Evolutionary conservation across 1,140 invertebrate species (phyloP).

Genomic region (Drosophila azteca): DNA sequence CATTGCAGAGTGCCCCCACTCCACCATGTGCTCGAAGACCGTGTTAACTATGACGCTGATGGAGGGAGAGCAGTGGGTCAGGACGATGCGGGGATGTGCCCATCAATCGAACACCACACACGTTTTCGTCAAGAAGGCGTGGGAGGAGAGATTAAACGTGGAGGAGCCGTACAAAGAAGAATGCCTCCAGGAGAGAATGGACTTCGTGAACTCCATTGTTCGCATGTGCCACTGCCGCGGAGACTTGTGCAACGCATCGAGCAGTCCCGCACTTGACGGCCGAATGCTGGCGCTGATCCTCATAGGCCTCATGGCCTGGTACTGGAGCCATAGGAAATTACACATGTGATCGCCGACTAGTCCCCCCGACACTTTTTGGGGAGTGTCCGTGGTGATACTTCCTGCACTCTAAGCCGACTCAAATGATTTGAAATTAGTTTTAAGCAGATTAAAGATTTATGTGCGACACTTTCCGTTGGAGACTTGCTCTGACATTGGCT

Average conservation of each 20-base stretch:
- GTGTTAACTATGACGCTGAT: not conserved
- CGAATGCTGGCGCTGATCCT: slow-evolving; percentile 22
- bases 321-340: not conserved
- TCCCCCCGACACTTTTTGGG: slow-evolving; percentile 36
- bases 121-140: not conserved
- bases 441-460: slow-evolving; percentile 51
- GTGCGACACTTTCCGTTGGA: slow-evolving; percentile 33
- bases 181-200: slow-evolving; percentile 13
- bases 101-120: slow-evolving; percentile 3
- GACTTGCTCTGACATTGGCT: slow-evolving; percentile 39
- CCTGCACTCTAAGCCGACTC: slow-evolving; percentile 25
- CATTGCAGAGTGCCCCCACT: slow-evolving; percentile 34
- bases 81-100: slow-evolving; percentile 34
- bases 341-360: slow-evolving; percentile 25
- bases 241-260: slow-evolving; percentile 45
- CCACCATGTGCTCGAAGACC: slow-evolving; percentile 47
- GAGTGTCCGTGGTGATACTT: slow-evolving; percentile 12
- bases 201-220: not conserved
- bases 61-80: slow-evolving; percentile 12
- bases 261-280: not conserved
- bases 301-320: not conserved
- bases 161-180: slow-evolving; percentile 26
- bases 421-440: slow-evolving; percentile 40
- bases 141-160: not conserved
- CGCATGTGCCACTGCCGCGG: slow-evolving; percentile 42